Conservation (phyloP, 2,888 invertebrate species). For the Cataglyphis albicans region DNA sequence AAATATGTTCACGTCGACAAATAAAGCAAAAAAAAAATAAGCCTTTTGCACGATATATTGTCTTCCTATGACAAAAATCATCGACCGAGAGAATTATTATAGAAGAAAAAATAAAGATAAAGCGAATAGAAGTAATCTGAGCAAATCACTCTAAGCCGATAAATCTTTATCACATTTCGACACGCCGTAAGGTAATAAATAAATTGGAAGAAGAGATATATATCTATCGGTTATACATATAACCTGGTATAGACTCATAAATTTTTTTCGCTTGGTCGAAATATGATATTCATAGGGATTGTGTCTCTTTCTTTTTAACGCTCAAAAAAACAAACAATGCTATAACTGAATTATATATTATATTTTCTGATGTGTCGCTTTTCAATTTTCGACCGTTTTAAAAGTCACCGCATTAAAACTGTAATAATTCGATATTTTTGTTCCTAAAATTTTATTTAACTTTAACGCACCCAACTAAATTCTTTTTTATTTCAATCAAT, state of each 20-base stretch:
- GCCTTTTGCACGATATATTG: constrained; percentile 2
- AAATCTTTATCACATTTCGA: constrained; percentile 71
- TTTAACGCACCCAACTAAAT: background rate
- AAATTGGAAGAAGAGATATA: constrained; percentile 59
- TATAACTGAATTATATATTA: background rate
- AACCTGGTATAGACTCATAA: constrained; percentile 61
- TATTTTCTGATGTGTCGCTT: background rate
- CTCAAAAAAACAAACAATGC: background rate
- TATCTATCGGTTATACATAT: constrained; percentile 1
- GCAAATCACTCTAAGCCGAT: constrained; percentile 54
- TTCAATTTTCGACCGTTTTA: background rate
- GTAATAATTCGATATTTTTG: background rate
- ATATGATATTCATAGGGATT: constrained; percentile 26
- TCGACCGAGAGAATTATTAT: constrained; percentile 42
- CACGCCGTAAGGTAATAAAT: constrained; percentile 62
- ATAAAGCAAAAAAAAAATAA: constrained; percentile 4
- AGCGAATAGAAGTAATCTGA: constrained; percentile 20
- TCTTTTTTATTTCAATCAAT: background rate
- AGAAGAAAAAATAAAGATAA: constrained; percentile 26
- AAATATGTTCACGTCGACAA: background rate
- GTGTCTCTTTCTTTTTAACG: background rate
- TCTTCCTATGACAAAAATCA: constrained; percentile 10
- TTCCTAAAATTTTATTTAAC: background rate
- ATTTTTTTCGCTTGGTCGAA: constrained; percentile 66
- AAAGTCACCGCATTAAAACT: background rate